Percentiles rank a stretch among this genome's conserved stretches.
These are phyloP conservation scores for Ochropleura plecta DNA, from an alignment of 2,888 invertebrate genomes.

Conservation along the genomic window DNA sequence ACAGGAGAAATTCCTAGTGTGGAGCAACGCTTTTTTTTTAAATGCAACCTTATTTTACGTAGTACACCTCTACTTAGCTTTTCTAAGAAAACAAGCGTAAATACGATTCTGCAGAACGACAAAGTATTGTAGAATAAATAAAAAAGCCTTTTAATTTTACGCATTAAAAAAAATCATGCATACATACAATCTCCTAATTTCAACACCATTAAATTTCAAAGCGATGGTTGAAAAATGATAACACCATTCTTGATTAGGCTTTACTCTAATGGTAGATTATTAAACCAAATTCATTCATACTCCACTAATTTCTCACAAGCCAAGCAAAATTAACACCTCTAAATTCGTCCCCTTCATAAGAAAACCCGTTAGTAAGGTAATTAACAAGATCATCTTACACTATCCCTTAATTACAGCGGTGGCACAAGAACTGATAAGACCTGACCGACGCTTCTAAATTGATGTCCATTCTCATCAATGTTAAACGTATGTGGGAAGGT, in stretches of 20 bases:
- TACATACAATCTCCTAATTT: background rate
- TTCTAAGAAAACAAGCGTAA: background rate
- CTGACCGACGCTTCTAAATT: slow-evolving; percentile 2
- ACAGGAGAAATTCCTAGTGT: too few species aligned
- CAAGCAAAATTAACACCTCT: background rate
- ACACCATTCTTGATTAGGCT: background rate
- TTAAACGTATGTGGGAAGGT: background rate
- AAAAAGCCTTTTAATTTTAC: too few species aligned
- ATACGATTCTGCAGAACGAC: background rate
- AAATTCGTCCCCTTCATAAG: background rate
- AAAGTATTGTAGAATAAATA: too few species aligned
- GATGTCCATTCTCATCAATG: slow-evolving; percentile 21
- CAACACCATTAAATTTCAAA: background rate
- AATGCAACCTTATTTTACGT: background rate
- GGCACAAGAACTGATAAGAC: slow-evolving; percentile 31
- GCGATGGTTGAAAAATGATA: background rate
- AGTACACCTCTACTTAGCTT: background rate
- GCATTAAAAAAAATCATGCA: too few species aligned
- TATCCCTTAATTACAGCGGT: slow-evolving; percentile 17
- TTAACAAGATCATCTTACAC: slow-evolving; percentile 39
- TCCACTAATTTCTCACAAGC: background rate
- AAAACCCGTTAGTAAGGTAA: slow-evolving; percentile 20
- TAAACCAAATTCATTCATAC: background rate
- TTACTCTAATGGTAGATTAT: background rate
- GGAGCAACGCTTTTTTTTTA: too few species aligned